Conservation (phyloP, 2,113 vertebrate species). For the Crotophaga sulcirostris region DNA sequence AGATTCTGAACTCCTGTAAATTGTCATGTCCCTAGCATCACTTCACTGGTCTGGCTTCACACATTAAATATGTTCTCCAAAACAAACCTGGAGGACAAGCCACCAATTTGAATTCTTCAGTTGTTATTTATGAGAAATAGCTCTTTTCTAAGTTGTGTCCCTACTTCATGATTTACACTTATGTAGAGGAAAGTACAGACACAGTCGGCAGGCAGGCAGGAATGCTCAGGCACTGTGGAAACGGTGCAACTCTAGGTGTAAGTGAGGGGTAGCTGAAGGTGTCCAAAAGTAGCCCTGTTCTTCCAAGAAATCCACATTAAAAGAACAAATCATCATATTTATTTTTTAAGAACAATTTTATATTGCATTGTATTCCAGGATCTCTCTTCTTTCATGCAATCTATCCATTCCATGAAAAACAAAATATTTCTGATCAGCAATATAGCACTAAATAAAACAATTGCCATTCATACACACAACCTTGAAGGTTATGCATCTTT, state of each 20-base stretch:
- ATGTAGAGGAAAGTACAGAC: fast-evolving
- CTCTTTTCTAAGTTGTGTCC: background rate
- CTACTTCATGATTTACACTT: background rate
- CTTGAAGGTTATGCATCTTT: background rate
- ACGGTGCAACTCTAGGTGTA: background rate
- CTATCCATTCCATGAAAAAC: fast-evolving
- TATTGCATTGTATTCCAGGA: background rate
- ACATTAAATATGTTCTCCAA: background rate
- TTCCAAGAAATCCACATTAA: background rate
- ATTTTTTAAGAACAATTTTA: background rate
- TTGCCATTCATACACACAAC: background rate
- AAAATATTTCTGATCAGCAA: background rate
- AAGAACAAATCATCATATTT: fast-evolving
- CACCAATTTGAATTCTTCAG: background rate
- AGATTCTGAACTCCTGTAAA: background rate
- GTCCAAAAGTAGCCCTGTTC: background rate
- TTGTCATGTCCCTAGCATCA: background rate
- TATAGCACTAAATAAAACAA: background rate
- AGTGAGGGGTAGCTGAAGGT: background rate
- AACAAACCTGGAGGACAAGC: background rate
- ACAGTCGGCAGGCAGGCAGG: background rate
- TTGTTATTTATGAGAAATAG: background rate
- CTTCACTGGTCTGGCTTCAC: background rate
- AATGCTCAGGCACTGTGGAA: fast-evolving
- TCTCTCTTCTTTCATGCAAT: background rate